Base-by-base conservation (phyloP, 2,888 invertebrate species). In the Troides helena region DNA sequence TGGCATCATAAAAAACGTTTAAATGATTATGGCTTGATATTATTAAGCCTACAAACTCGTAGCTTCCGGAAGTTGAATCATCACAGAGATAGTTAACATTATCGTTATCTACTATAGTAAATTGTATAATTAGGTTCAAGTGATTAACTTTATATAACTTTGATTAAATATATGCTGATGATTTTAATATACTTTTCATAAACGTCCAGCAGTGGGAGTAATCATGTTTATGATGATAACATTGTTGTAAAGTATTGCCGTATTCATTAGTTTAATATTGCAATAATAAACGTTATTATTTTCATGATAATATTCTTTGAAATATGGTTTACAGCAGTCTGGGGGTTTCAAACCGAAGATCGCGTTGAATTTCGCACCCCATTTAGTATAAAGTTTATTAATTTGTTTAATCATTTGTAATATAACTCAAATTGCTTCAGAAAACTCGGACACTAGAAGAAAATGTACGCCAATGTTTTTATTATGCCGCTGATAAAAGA, bases 401-500 rank as follows among this genome's bases (percentile, higher is more conserved):
- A 58, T 58, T 58, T 58, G 23, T 58, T 58, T 58, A 58, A 58
- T 58, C 25, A 23, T 58, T 23, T 58, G n/a, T 21, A 23, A 58
- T 23, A 10, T 58, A n/a, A 58, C 57, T 12, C 57, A 23, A 58
- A 58, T 58, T 58, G 57, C n/a, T 58, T 10, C 57, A 14, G 57
- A 58, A 58, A 56, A n/a, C 7, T 21, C 21, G 21, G 21, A 21
- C 21, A 21, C 21, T 21, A 1, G 21, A 4, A 58, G 57, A 23
- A 58, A 58, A n/a, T 10, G 23, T 8, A 10, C 25, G 17, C 5
- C 57, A 21, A 23, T 23, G 57, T 57, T 57, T 57, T 23, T 23
- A 57, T 57, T 57, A 57, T 4, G 10, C 23, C 23, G 12, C 21
- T 58, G 21, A 25, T 14, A 58, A 58, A 58, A 58, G 23, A n/a